These are phyloP conservation scores for Mystacornis crossleyi DNA, from an alignment of 2,113 vertebrate genomes.

Conservation along the genomic window DNA sequence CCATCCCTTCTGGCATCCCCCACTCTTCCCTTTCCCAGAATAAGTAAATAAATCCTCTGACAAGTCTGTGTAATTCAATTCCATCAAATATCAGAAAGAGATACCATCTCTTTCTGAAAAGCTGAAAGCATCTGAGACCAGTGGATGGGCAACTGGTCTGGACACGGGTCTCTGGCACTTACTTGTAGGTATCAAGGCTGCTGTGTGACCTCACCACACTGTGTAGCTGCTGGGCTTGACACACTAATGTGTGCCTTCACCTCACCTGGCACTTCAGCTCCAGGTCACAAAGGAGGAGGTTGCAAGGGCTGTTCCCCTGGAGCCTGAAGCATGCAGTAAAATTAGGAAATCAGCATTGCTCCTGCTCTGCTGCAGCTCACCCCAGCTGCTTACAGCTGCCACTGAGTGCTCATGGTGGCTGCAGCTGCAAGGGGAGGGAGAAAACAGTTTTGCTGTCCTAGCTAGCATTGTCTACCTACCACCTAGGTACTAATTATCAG, in stretches of 20 bases:
- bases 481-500: neutral
- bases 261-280: neutral
- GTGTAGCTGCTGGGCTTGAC: neutral
- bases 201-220: neutral
- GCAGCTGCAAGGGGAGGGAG: neutral
- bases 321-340: neutral
- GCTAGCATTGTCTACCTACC: neutral
- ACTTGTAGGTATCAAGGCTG: neutral
- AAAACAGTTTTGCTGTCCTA: neutral
- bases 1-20: neutral
- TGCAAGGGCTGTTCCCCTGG: neutral
- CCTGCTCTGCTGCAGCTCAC: neutral
- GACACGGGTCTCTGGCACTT: neutral
- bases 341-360: neutral
- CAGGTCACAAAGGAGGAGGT: neutral
- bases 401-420: neutral
- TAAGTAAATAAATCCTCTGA: slow-evolving; percentile 24
- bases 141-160: neutral
- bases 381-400: slow-evolving; percentile 46
- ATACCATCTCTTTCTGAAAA: no score
- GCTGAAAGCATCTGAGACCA: neutral
- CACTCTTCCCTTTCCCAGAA: slow-evolving; percentile 17
- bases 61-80: neutral
- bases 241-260: neutral
- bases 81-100: neutral